These are phyloP conservation scores for Nylanderia fulva DNA, from an alignment of 1,140 invertebrate genomes.

Conservation along the genomic window DNA sequence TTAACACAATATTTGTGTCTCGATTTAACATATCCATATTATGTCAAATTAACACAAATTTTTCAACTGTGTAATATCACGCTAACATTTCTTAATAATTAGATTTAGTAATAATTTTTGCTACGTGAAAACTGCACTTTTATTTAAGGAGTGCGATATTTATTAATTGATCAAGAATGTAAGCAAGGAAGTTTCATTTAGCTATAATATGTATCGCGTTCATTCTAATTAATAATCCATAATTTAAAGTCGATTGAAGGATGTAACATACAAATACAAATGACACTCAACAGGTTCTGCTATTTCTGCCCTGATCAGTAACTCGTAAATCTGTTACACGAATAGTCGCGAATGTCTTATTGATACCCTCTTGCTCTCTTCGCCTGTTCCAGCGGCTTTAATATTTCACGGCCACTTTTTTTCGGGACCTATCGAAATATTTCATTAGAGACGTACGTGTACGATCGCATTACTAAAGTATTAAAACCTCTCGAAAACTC, in stretches of 20 bases:
- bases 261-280: not conserved
- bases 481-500: slow-evolving; percentile 18
- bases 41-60: too few species aligned
- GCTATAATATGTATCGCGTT: not conserved
- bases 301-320: not conserved
- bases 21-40: too few species aligned
- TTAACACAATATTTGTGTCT: too few species aligned
- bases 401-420: not conserved
- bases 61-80: too few species aligned
- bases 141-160: not conserved
- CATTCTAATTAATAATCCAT: not conserved
- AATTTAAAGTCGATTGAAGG: not conserved
- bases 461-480: not conserved
- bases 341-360: slow-evolving; percentile 3
- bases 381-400: not conserved
- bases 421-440: slow-evolving; percentile 4
- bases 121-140: not conserved
- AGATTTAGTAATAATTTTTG: not conserved
- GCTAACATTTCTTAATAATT: not conserved
- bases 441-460: not conserved
- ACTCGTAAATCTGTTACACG: not conserved
- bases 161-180: too few species aligned
- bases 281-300: not conserved
- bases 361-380: not conserved
- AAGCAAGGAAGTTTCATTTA: not conserved